Evolutionary conservation across 1,140 invertebrate genomes (phyloP).

Genomic region (Heliconius nattereri): DNA sequence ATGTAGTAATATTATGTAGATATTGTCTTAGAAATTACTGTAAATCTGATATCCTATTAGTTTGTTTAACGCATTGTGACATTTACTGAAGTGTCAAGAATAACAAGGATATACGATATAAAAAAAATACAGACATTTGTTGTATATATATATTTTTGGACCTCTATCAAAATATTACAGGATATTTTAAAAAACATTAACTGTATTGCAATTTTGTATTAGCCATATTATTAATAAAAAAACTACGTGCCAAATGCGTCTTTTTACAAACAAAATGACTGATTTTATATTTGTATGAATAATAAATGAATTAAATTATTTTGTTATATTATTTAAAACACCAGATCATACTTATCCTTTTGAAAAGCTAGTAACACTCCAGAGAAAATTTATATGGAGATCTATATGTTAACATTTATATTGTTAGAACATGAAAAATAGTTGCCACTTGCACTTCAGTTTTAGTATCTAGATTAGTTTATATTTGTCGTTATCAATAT

Average conservation of each 20-base stretch:
- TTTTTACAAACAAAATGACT: constrained; percentile 80
- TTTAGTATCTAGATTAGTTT: too few relatives aligned
- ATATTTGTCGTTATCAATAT: too few relatives aligned
- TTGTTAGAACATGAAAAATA: too few relatives aligned
- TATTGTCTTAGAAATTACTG: constrained; percentile 40
- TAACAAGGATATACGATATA: not conserved
- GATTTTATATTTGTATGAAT: constrained; percentile 70
- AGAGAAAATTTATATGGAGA: too few relatives aligned
- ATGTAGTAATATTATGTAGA: constrained; percentile 48
- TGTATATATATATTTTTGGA: not conserved
- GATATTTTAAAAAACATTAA: not conserved
- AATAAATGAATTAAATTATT: constrained; percentile 58
- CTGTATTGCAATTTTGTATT: constrained; percentile 43
- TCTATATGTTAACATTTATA: too few relatives aligned
- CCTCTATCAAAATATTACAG: not conserved
- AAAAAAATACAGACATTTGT: not conserved
- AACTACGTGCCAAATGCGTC: constrained; percentile 81
- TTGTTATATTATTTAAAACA: constrained; percentile 37
- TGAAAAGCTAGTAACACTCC: too few relatives aligned
- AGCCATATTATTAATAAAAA: constrained; percentile 74
- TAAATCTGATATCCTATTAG: constrained; percentile 31
- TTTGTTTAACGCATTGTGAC: constrained; percentile 41
- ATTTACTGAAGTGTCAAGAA: constrained; percentile 6
- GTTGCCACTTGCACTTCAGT: too few relatives aligned
- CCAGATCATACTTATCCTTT: too few relatives aligned